Evolutionary conservation across 2,113 vertebrate species (phyloP), one percentile per base, ranked within the genome.

Genomic region (Perca fluviatilis): DNA sequence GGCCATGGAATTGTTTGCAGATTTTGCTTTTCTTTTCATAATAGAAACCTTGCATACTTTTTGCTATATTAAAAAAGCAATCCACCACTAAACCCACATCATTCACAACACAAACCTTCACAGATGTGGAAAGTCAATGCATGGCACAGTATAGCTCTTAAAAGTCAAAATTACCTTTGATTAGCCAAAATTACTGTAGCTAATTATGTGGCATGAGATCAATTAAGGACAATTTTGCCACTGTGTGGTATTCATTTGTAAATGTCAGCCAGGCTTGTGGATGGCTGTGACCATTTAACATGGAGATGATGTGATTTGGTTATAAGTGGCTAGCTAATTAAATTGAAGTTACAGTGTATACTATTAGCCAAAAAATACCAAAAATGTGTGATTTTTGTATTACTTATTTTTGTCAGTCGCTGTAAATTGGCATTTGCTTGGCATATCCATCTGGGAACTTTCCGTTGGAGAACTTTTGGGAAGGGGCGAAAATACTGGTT

Each of bases 141-240:
- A 68, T 70, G 46, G n/a, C 33, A 30, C n/a, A 53, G 47, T 43
- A 58, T 11, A 51, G 57, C 78, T 54, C 63, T 72, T 53, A 49
- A 80, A 82, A 30, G 40, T 68, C 40, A n/a, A 78, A 77, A 82
- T 72, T 77, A 56, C 19, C 43, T 58, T 64, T 79, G 46, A 88
- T 66, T 62, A 77, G 47, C 10, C 56, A 49, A 73, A 84, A 82
- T 82, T 56, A 88, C 50, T 66, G 12, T 13, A 47, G 53, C 18
- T 33, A 63, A 72, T 83, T 76, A 69, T 23, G 43, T 50, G 53
- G 8, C 43, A 81, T 47, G 6, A 64, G 21, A 76, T 79, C 19
- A 80, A 50, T 16, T 19, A 19, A 40, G 19, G 33, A 47, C 21
- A 14, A 49, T 70, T 46, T 74, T 57, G 36, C 25, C 21, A 18